Evolutionary conservation across 2,113 vertebrate genomes (phyloP).

Genomic region (Calidris pugnax): DNA sequence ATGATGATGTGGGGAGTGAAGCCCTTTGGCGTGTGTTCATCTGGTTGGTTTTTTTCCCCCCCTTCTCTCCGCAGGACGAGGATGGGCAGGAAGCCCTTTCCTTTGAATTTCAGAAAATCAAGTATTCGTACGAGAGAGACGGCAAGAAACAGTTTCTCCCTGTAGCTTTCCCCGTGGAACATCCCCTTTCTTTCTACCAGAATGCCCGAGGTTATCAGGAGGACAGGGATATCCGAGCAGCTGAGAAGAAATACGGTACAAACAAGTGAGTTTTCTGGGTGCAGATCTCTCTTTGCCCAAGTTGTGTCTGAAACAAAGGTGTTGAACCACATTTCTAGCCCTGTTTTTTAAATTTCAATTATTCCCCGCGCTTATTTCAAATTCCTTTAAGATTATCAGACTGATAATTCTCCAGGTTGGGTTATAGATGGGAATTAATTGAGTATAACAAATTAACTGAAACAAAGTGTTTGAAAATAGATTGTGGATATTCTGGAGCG

Average conservation of each 20-base stretch:
- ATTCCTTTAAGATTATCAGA: not conserved
- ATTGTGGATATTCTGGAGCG: not conserved
- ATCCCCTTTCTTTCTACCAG: conserved; percentile 85
- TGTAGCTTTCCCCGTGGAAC: conserved; percentile 84
- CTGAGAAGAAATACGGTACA: conserved; percentile 87
- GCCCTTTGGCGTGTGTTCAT: fast-evolving
- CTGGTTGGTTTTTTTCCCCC: too few species aligned
- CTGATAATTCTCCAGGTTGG: not conserved
- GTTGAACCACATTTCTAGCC: not conserved
- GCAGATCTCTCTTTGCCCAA: fast-evolving
- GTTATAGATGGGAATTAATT: too few species aligned
- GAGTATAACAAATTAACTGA: not conserved
- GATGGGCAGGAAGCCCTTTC: conserved; percentile 79
- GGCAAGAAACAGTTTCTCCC: conserved; percentile 87
- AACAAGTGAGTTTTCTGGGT: conserved; percentile 76
- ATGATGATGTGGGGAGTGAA: not conserved
- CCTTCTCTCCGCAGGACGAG: conserved; percentile 76
- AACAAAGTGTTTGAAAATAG: not conserved
- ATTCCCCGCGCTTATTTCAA: not conserved
- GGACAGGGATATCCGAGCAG: conserved; percentile 84
- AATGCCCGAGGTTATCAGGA: conserved; percentile 89
- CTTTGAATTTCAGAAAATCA: conserved; percentile 97
- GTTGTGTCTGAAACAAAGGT: fast-evolving
- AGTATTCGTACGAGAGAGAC: conserved; percentile 82
- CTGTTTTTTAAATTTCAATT: not conserved